phyloP scores from a whole-genome alignment of 2,888 invertebrate genomes.

The Lepidonotus clava region DNA sequence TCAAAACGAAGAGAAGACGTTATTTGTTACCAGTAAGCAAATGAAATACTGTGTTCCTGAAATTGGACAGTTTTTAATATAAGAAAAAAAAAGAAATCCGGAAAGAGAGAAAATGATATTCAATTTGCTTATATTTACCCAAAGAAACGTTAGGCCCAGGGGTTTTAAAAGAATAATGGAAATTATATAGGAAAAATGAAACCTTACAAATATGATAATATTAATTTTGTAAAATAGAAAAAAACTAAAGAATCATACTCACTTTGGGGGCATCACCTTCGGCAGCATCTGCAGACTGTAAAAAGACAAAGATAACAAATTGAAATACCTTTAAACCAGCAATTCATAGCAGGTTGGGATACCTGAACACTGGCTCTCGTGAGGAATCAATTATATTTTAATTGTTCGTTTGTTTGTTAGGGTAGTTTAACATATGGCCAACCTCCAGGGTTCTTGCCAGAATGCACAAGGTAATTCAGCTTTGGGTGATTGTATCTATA shows the following conservation, averaged over 20 bases:
- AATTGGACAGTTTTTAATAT: not conserved
- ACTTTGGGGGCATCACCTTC: not conserved
- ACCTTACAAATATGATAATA: not conserved
- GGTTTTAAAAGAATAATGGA: not conserved
- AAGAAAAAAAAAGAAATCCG: too few relatives aligned
- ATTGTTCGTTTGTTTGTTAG: too few relatives aligned
- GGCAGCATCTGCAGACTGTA: not conserved
- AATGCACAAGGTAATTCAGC: too few relatives aligned
- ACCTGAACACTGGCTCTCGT: too few relatives aligned
- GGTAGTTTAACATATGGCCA: too few relatives aligned
- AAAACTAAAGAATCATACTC: not conserved
- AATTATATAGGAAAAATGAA: not conserved
- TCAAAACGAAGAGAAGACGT: not conserved
- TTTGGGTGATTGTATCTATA: too few relatives aligned
- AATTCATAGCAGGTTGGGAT: too few relatives aligned
- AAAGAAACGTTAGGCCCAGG: not conserved
- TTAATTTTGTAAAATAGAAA: not conserved
- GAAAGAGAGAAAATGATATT: not conserved
- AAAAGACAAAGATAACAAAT: too few relatives aligned
- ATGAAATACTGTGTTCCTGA: not conserved
- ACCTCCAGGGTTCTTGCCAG: too few relatives aligned
- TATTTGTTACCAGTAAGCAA: not conserved
- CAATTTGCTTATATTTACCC: not conserved
- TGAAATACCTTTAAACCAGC: too few relatives aligned
- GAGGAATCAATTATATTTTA: too few relatives aligned